These are phyloP conservation scores for Trichomycterus rosablanca DNA, from an alignment of 2,113 vertebrate genomes.

Conservation along the genomic window DNA sequence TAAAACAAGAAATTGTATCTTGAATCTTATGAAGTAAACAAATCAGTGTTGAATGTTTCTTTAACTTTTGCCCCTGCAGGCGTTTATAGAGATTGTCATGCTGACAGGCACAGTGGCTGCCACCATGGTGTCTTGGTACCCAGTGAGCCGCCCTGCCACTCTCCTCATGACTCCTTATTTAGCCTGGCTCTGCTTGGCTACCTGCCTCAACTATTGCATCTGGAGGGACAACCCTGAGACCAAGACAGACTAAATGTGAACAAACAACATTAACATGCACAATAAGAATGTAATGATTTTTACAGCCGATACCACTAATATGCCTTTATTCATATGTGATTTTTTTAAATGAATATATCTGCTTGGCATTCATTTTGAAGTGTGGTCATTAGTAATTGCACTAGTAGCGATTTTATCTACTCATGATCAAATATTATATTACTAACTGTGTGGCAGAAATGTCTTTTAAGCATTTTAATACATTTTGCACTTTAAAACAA, in stretches of 20 bases:
- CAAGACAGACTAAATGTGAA: constrained; percentile 45
- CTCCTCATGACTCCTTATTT: constrained; percentile 81
- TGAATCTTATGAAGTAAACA: neutral
- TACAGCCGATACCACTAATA: neutral
- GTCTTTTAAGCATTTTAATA: too few species aligned
- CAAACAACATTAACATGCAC: neutral
- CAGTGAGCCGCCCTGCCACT: constrained; percentile 71
- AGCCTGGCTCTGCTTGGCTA: constrained; percentile 79
- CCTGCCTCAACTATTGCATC: constrained; percentile 74
- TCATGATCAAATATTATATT: too few species aligned
- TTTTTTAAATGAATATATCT: too few species aligned
- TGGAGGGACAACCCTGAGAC: constrained; percentile 80
- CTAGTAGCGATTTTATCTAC: too few species aligned
- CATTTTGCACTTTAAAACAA: neutral
- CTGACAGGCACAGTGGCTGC: constrained; percentile 71
- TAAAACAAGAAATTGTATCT: neutral
- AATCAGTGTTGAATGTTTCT: neutral
- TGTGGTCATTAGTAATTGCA: neutral
- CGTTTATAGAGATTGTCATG: constrained; percentile 60
- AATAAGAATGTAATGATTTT: neutral
- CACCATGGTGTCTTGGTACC: constrained; percentile 75
- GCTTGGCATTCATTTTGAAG: too few species aligned
- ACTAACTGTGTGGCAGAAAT: too few species aligned
- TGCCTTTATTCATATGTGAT: neutral
- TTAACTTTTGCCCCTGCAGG: neutral